Percentiles rank a stretch among this genome's conserved stretches.
Conservation (phyloP, 2,888 invertebrate genomes). For the Morpho achilles region DNA sequence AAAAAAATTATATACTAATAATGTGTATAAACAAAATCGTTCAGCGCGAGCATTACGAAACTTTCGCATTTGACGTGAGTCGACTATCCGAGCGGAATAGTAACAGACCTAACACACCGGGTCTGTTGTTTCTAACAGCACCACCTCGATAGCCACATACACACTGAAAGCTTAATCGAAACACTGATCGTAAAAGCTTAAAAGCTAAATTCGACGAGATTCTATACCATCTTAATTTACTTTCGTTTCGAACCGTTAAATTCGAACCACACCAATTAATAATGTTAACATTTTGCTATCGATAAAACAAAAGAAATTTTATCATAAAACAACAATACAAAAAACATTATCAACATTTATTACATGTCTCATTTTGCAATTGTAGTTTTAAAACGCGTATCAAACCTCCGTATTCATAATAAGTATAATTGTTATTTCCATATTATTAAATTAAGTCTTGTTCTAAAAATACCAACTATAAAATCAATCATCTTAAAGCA, state of each 20-base stretch:
- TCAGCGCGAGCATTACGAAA: slow-evolving; percentile 46
- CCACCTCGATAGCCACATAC: slow-evolving; percentile 11
- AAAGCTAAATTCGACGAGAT: slow-evolving; percentile 18
- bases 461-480: too few species aligned
- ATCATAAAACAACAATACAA: slow-evolving; percentile 10
- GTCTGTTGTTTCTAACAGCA: background rate
- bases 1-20: slow-evolving; percentile 8
- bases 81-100: slow-evolving; percentile 29
- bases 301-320: slow-evolving; percentile 4
- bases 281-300: background rate
- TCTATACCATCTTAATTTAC: slow-evolving; percentile 9
- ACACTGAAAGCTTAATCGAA: slow-evolving; percentile 18
- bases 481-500: too few species aligned
- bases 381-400: too few species aligned
- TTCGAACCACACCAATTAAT: slow-evolving; percentile 9
- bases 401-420: too few species aligned
- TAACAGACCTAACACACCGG: slow-evolving; percentile 13
- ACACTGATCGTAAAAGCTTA: slow-evolving; percentile 16
- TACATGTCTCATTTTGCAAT: background rate
- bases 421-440: too few species aligned
- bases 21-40: slow-evolving; percentile 35
- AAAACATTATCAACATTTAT: too few species aligned
- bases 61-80: slow-evolving; percentile 20
- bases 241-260: slow-evolving; percentile 7
- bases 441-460: too few species aligned